Evolutionary conservation across 2,888 invertebrate genomes (phyloP), one percentile per base, ranked within the genome.

Genomic region (Abrostola triplasia): DNA sequence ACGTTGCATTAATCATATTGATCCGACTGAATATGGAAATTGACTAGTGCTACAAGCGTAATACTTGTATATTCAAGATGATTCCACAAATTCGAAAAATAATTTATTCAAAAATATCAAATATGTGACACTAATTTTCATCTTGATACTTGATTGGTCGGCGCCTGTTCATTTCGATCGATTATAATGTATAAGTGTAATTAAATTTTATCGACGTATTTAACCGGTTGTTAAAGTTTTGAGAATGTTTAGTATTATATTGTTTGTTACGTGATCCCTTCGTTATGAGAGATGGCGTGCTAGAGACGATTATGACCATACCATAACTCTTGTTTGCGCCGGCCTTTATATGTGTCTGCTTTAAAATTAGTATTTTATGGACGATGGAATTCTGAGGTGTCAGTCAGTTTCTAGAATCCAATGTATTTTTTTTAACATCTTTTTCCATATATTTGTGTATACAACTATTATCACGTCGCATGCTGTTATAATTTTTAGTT

Each of bases 321-420:
- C 78, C 83, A 80, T 82, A 79, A 81, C 79, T 84, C 84, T 85
- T 76, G 84, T 84, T 84, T 81, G 80, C 73, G 79, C 74, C 81
- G 73, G 76, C 77, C 76, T 82, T 78, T 84, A 84, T 80, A 79
- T 81, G 78, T 82, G 83, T 84, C 81, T 81, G 80, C 80, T 83
- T 84, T 82, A 80, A 84, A 83, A 83, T 83, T 80, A 81, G 83
- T 84, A 81, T 84, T 85, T 79, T 80, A 84, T 80, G 67, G 73
- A 68, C 74, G 81, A 80, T 76, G 71, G 73, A 64, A 69, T 77
- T 80, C 60, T 77, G 84, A 78, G 68, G 76, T 77, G 76, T 72
- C 77, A 70, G 68, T 73, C 64, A 70, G 70, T 76, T 73, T 71
- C 71, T 62, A 73, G 66, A 73, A 71, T 70, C 61, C 58, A 67